Evolutionary conservation across 2,888 invertebrate genomes (phyloP), one percentile per base, ranked within the genome.

Genomic region (Drosophila lacicola): DNA sequence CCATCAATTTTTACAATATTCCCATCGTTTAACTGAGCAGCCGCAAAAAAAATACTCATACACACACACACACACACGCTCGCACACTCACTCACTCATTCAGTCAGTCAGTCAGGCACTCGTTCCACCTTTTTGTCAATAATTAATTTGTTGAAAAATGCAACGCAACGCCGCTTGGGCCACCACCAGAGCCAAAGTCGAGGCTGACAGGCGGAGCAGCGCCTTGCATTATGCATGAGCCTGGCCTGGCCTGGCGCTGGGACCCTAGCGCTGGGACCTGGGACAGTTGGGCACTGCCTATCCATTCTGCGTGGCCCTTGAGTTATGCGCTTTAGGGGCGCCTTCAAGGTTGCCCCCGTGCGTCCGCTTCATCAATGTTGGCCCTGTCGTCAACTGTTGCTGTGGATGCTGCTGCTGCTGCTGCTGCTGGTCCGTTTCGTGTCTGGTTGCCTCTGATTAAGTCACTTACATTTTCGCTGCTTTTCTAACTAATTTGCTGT

Each of bases 101-200:
- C 66, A 44, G 44, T 72, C 47, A 34, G 54, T 51, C 47, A 34
- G 49, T 61, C 63, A 61, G 60, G 50, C 66, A 74, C 65, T 80
- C 82, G 82, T 80, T 88, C 71, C 82, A 71, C 74, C 81, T 82
- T 83, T 75, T 86, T 83, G 84, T 74, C 80, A 82, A 86, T 85
- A 85, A 85, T 89, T 89, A 89, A 86, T 89, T 86, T 87, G 84
- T 89, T 86, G 74, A 86, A 77, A 86, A 84, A 84, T 87, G 79
- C 78, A 83, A 78, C 67, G 71, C 88, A 70, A 68, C 68, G 68
- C 68, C 46, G 73, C 56, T 50, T 61, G 78, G 83, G 80, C 86
- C 83, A 88, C 83, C 83, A 78, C 73, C 78, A 72, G 70, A 74
- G 82, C 56, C 53, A 49, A 49, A 65, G 55, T 39, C 53, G 47